Evolutionary conservation across 2,888 invertebrate species (phyloP), one percentile per base, ranked within the genome.

Genomic region (Ennomos fuscantarius): DNA sequence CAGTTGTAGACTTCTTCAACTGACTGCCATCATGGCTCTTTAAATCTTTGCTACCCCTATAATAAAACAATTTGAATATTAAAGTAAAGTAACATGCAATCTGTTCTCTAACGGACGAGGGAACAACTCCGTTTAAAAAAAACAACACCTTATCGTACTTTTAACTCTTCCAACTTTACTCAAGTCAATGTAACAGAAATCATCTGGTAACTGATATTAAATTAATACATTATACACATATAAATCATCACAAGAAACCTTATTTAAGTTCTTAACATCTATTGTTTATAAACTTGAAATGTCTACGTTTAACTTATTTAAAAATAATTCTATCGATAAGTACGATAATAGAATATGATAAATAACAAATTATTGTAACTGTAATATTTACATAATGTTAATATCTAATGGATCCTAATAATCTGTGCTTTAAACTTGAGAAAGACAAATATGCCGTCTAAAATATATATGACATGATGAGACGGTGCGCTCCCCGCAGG

Each of bases 141-240:
- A 91, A 91, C 91, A 90, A 90, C 89, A 67, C 79, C 79, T 84
- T 76, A 81, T 86, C 78, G 69, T 82, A 84, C 84, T 84, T 60
- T 58, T 85, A 84, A 85, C 82, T 84, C 76, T 79, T 84, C 82
- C 81, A 77, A 82, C 79, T 91, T 92, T 92, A 92, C 91, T 92
- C 87, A 88, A 87, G 79, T 84, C 79, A 87, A 82, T 83, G 73
- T 80, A 90, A 92, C 89, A 91, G 84, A 91, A 86, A 78, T 83
- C 73, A 76, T 84, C 80, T 89, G 90, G 89, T 92, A 91, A 91
- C 90, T 91, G 78, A 86, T 82, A 76, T 89, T 88, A 89, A 89
- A 87, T 87, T 87, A 89, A 86, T 78, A 84, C 81, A 84, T 83
- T 83, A 84, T 85, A 86, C 84, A 89, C 79, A 90, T 86, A 85